phyloP scores from a whole-genome alignment of 1,140 invertebrate genomes.

The Phortica variegata region DNA sequence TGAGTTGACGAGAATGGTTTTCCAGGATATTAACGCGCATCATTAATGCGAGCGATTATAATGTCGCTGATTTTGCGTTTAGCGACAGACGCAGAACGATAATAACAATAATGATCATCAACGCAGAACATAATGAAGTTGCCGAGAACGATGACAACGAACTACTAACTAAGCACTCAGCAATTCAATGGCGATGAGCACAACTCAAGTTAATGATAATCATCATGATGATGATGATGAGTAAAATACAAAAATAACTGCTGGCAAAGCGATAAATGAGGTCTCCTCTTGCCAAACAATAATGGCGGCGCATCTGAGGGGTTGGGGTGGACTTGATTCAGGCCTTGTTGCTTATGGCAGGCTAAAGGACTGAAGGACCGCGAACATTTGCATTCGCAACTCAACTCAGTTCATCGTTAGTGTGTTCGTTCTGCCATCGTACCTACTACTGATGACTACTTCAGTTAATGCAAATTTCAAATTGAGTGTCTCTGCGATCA shows the following conservation, averaged over 20 bases:
- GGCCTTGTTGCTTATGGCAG: too few relatives aligned
- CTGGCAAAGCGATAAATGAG: too few relatives aligned
- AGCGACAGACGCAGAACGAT: slow-evolving; percentile 12
- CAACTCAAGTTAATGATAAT: background rate
- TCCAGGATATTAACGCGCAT: slow-evolving; percentile 45
- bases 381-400: too few relatives aligned
- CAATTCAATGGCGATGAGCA: background rate
- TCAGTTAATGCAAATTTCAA: slow-evolving; percentile 55
- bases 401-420: too few relatives aligned
- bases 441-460: slow-evolving; percentile 51
- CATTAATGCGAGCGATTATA: slow-evolving; percentile 54
- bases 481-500: too few relatives aligned
- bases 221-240: slow-evolving; percentile 12
- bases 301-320: slow-evolving; percentile 15
- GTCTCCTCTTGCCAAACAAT: too few relatives aligned
- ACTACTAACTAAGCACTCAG: too few relatives aligned
- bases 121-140: too few relatives aligned
- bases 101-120: slow-evolving; percentile 40
- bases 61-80: slow-evolving; percentile 51
- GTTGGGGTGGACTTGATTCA: too few relatives aligned
- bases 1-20: slow-evolving; percentile 53
- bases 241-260: too few relatives aligned
- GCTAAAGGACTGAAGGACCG: too few relatives aligned
- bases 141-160: slow-evolving; percentile 30
- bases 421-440: slow-evolving; percentile 1